These are phyloP conservation scores for Microcebus murinus DNA, from an alignment of 2,113 vertebrate species.

Conservation along the genomic window DNA sequence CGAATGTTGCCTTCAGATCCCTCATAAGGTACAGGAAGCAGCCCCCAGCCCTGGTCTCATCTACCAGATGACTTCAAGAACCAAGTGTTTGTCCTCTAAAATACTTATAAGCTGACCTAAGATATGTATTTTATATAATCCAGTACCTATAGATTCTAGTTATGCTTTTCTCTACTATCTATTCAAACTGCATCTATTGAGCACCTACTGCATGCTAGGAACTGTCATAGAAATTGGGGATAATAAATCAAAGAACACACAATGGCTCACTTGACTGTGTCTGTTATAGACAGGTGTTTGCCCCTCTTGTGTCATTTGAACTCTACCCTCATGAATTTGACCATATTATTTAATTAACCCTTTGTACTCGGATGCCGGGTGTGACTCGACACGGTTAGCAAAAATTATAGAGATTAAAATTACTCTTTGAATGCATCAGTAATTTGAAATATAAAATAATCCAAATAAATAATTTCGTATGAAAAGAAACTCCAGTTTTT, in stretches of 20 bases:
- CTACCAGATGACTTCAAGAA: not conserved
- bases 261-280: not conserved
- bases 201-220: not conserved
- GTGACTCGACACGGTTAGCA: too few relatives aligned
- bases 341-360: not conserved
- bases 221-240: not conserved
- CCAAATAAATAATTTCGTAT: too few relatives aligned
- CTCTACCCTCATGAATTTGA: not conserved
- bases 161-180: not conserved
- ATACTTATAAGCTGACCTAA: not conserved
- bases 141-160: not conserved
- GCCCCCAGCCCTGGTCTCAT: not conserved
- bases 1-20: not conserved
- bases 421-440: too few relatives aligned
- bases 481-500: too few relatives aligned
- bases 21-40: not conserved
- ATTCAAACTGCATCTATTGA: not conserved
- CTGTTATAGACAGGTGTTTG: not conserved
- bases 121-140: not conserved
- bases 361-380: too few relatives aligned
- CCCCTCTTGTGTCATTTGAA: not conserved
- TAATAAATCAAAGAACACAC: not conserved
- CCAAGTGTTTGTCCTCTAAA: not conserved
- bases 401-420: too few relatives aligned
- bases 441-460: too few relatives aligned